Evolutionary conservation across 2,113 vertebrate genomes (phyloP), one percentile per base, ranked within the genome.

Genomic region (Nesoenas mayeri): DNA sequence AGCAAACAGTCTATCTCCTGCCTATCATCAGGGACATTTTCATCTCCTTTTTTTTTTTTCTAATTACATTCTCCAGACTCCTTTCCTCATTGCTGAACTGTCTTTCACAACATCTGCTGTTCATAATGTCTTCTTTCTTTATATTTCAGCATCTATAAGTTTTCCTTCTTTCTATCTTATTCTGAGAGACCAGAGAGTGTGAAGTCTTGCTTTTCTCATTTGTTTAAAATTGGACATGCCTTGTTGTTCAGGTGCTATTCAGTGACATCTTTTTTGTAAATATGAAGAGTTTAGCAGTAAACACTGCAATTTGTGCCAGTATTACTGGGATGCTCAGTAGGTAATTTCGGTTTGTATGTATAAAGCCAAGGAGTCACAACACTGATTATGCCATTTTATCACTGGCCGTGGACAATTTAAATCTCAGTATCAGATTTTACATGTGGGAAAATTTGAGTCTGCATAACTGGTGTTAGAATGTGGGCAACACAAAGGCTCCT

Each of bases 391-490:
- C 0, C 3, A 11, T 29, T 84, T 93, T 66, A 26, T 50, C n/a
- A 47, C 40, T 80, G 38, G 9, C 20, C 74, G 28, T 15, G 18
- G 32, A 42, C 21, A 36, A 77, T 34, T 57, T 29, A 62, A 70
- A 74, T 80, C 29, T 65, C 32, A 50, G 6, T n/a, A 85, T 51
- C 29, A 57, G 18, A 8, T 50, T 85, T 78, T 82, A 31, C 11
- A 2, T 29, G 8, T 56, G 38, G 18, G 12, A 62, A 92, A 90
- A 58, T 32, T 5, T n/a, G 34, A 71, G 17, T 79, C 57, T 61
- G 19, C 3, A 3, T 62, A 47, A 44, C 8, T n/a, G 60, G 21
- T 0, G 0, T 75, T 38, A 56, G 31, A 71, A 61, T 20, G 12
- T 7, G 26, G 15, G 25, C 22, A 67, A 42, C 10, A 4, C 5